Evolutionary conservation across 2,888 invertebrate species (phyloP), one percentile per base, ranked within the genome.

Genomic region (Formica aserva): DNA sequence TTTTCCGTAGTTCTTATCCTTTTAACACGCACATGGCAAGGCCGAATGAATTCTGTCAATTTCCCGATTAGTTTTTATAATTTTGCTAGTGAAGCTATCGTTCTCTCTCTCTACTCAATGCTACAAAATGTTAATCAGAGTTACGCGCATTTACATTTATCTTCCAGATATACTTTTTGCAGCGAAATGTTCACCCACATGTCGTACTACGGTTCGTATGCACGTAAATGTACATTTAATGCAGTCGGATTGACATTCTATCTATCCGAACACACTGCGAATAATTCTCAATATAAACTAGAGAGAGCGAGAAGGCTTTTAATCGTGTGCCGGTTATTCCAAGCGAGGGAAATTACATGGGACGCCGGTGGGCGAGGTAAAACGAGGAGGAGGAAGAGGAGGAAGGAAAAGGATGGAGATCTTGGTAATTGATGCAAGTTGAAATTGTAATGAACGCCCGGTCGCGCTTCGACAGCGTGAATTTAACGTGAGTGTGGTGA

Each of bases 401-500:
- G 41, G 35, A 3, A 60, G 52, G 8, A 52, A 52, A 52, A 52
- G 52, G 52, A 52, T 9, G 8, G 22, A 63, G 9, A 60, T 32
- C 77, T n/a, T 72, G 85, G 81, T 86, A 82, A 88, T 85, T 82
- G 87, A 90, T 90, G 90, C 86, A 85, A 85, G 86, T 72, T 89
- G 89, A 89, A 89, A 89, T 89, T 89, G 90, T 89, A 89, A 90
- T 85, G 89, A 90, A 89, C 85, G 65, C 69, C 69, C 76, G 65
- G 60, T 78, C 45, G 57, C 45, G 57, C 82, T 85, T 82, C 84
- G 74, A 62, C 63, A 63, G 62, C 22, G 82, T 52, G 80, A 89
- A 89, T 89, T 88, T 85, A 76, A 80, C 65, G 18, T 8, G 48
- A 82, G 65, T 66, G 74, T 32, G 60, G 29, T 66, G 67, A 57